These are phyloP conservation scores for Trichonephila inaurata DNA, from an alignment of 1,140 invertebrate species.

Conservation along the genomic window DNA sequence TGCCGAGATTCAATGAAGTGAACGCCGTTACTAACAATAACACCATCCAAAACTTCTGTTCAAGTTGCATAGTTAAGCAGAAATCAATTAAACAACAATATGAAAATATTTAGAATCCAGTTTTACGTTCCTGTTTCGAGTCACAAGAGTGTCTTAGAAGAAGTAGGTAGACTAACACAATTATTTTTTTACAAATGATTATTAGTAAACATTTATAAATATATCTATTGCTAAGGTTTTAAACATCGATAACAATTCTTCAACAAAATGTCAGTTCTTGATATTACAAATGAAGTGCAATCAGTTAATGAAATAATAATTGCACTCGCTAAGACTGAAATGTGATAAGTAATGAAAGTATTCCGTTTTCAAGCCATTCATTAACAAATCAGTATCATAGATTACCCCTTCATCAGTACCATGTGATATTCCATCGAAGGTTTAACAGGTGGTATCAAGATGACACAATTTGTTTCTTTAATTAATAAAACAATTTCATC, in stretches of 20 bases:
- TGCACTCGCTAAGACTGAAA: neutral
- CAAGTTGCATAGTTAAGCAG: neutral
- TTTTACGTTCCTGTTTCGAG: neutral
- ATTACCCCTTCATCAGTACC: neutral
- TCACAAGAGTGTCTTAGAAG: neutral
- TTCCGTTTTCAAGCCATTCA: neutral
- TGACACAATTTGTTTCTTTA: constrained; percentile 26
- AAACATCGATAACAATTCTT: neutral
- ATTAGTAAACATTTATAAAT: neutral
- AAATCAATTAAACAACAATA: neutral
- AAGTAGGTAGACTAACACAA: neutral
- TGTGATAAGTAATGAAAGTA: neutral
- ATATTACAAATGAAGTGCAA: neutral
- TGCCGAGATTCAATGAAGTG: neutral
- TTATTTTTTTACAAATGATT: neutral
- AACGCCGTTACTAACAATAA: neutral
- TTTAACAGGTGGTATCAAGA: constrained; percentile 1
- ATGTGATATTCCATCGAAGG: neutral
- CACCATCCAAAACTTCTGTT: neutral
- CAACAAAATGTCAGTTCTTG: neutral
- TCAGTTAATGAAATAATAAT: neutral
- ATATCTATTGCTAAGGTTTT: neutral
- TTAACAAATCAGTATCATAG: neutral
- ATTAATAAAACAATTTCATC: neutral
- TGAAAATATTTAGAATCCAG: neutral